Evolutionary conservation across 2,113 vertebrate species (phyloP).

Genomic region (Laticauda colubrina): DNA sequence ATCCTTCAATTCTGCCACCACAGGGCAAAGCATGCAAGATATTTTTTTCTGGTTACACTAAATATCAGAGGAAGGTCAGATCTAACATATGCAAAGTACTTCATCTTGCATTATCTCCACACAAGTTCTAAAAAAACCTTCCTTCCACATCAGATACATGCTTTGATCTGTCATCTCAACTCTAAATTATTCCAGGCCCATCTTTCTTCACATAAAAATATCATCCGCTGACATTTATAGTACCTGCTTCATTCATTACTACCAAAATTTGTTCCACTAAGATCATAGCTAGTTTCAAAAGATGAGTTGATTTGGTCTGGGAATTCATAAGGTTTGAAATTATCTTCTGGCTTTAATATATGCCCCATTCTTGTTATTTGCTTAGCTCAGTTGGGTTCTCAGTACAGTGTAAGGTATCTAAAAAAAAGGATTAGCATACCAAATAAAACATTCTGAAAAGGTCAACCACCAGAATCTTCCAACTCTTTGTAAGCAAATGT

Average conservation of each 20-base stretch:
- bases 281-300: neutral
- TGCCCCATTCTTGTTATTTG: constrained; percentile 14
- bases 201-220: neutral
- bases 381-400: constrained; percentile 11
- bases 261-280: neutral
- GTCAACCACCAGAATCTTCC: constrained; percentile 7
- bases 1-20: neutral
- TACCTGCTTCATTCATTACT: neutral
- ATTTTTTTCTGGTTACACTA: neutral
- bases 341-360: neutral
- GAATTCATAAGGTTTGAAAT: neutral
- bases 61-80: neutral
- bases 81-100: too few relatives aligned
- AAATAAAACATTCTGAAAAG: constrained; percentile 7
- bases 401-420: constrained; percentile 4
- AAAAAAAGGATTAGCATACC: constrained; percentile 32
- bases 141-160: too few relatives aligned
- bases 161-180: neutral
- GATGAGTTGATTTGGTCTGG: neutral
- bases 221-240: neutral
- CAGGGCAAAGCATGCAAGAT: neutral
- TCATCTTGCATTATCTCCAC: neutral
- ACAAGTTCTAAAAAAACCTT: neutral
- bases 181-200: neutral
- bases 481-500: constrained; percentile 5